A percentile compares a stretch with the other conserved stretches of the same genome.
These are phyloP conservation scores for Drosophila algonquin DNA, from an alignment of 2,888 invertebrate genomes.

Conservation along the genomic window DNA sequence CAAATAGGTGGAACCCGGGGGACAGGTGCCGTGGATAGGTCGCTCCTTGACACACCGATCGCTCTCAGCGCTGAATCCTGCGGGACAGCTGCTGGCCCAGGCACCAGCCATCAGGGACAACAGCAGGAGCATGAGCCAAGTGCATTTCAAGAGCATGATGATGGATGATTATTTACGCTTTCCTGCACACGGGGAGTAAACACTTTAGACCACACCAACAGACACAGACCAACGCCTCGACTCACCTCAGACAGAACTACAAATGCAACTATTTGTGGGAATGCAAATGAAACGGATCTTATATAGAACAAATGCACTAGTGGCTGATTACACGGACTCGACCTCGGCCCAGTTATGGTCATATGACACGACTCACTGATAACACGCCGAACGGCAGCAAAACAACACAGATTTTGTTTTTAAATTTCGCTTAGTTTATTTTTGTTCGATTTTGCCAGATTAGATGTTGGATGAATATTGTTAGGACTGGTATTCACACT, in stretches of 20 bases:
- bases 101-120: slow-evolving; percentile 48
- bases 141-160: slow-evolving; percentile 59
- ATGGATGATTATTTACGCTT: slow-evolving; percentile 14
- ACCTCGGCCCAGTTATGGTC: slow-evolving; percentile 18
- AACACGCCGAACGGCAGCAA: slow-evolving; percentile 3
- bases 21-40: slow-evolving; percentile 76
- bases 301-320: slow-evolving; percentile 32
- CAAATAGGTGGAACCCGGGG: slow-evolving; percentile 68
- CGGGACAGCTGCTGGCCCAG: slow-evolving; percentile 54
- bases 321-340: slow-evolving; percentile 32
- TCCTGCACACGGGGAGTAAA: slow-evolving; percentile 6
- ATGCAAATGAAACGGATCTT: slow-evolving; percentile 42
- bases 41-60: slow-evolving; percentile 66
- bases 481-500: slow-evolving; percentile 68
- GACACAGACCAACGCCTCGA: background rate
- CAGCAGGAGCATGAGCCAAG: slow-evolving; percentile 58
- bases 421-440: background rate
- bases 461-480: background rate
- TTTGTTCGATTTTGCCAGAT: slow-evolving; percentile 22
- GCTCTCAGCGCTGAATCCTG: slow-evolving; percentile 53
- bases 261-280: slow-evolving; percentile 46
- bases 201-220: background rate
- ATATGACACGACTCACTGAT: background rate
- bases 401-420: slow-evolving; percentile 19
- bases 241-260: slow-evolving; percentile 41